Conservation (phyloP, 2,797 vertebrate species). For the Artibeus jamaicensis region DNA sequence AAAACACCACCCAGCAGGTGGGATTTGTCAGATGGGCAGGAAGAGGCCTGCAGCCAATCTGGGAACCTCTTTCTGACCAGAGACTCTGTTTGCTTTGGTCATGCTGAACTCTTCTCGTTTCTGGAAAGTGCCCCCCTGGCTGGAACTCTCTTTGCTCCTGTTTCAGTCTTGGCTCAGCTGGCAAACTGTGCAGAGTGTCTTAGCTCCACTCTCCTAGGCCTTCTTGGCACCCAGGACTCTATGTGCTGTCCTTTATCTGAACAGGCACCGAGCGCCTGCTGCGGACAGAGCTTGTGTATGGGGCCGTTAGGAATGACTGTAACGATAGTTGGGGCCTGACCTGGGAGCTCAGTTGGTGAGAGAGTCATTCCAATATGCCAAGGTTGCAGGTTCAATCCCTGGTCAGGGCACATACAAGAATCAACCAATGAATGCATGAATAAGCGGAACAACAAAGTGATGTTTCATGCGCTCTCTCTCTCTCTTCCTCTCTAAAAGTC, state of each 20-base stretch:
- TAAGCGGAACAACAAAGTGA: background rate
- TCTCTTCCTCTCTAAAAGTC: no score
- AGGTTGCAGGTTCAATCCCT: background rate
- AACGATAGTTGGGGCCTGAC: background rate
- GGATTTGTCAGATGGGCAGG: background rate
- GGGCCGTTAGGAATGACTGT: rapidly evolving
- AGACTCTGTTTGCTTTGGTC: background rate
- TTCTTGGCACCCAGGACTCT: background rate
- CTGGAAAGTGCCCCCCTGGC: background rate
- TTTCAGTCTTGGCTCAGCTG: background rate
- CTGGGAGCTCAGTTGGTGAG: background rate
- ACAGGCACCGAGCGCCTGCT: background rate
- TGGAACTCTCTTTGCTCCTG: background rate
- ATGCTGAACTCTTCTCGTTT: background rate
- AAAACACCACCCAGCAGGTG: background rate
- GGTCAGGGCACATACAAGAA: background rate
- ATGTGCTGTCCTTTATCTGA: background rate
- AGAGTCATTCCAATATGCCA: background rate
- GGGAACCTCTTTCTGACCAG: background rate
- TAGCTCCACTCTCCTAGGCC: background rate
- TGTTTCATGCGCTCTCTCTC: background rate
- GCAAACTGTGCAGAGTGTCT: background rate
- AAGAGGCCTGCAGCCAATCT: background rate
- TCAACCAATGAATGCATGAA: background rate
- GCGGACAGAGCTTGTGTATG: background rate